phyloP scores from a whole-genome alignment of 2,797 vertebrate genomes.

The Pitangus sulphuratus region DNA sequence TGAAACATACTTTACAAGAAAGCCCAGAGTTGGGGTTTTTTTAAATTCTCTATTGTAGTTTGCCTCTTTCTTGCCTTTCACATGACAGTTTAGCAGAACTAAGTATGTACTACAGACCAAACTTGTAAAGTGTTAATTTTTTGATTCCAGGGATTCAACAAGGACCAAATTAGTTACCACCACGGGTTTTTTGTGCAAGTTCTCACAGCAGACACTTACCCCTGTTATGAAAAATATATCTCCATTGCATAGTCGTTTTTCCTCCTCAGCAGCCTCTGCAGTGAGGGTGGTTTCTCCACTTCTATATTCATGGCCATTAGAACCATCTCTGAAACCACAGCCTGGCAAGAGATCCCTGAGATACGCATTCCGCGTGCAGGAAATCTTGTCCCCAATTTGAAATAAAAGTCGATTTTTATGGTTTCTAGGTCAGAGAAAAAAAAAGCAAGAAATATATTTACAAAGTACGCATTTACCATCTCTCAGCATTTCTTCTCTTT shows the following conservation, averaged over 20 bases:
- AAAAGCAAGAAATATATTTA: background rate
- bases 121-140: background rate
- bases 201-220: constrained; percentile 60
- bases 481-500: background rate
- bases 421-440: constrained; percentile 63
- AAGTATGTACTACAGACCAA: background rate
- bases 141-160: background rate
- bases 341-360: constrained; percentile 69
- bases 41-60: background rate
- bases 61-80: background rate
- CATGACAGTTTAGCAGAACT: background rate
- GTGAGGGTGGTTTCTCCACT: background rate
- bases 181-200: background rate
- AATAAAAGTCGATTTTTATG: constrained; percentile 69
- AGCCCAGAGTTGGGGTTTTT: background rate
- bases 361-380: constrained; percentile 80
- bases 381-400: constrained; percentile 80
- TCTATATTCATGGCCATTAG: background rate
- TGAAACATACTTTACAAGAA: background rate
- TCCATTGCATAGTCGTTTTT: constrained; percentile 82
- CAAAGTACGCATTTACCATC: background rate
- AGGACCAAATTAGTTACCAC: background rate
- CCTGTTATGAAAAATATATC: constrained; percentile 83
- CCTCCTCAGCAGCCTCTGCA: constrained; percentile 17
- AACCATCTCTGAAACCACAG: accelerated